Percentiles rank a stretch among this genome's conserved stretches.
phyloP scores from a whole-genome alignment of 2,888 invertebrate species.

The Protula sp. region DNA sequence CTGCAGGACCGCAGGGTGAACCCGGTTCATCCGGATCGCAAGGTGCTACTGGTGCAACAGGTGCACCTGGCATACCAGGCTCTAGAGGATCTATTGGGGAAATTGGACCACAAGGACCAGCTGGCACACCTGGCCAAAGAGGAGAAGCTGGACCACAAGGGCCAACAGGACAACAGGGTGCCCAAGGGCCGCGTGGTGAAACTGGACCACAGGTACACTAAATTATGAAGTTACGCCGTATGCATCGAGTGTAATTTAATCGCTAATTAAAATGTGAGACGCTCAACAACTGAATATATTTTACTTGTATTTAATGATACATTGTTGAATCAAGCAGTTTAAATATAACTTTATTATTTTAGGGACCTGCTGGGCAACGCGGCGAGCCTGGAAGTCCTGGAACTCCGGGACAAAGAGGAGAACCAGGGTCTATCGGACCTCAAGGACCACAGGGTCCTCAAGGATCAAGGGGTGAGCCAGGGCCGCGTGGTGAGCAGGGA shows the following conservation, averaged over 20 bases:
- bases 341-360: no score
- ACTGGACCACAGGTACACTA: neutral
- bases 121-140: conserved; percentile 7
- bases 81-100: conserved; percentile 11
- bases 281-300: neutral
- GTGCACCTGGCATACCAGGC: conserved; percentile 13
- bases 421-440: conserved; percentile 13
- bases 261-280: no score
- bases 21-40: neutral
- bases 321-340: no score
- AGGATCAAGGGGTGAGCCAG: conserved; percentile 9
- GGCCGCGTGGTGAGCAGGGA: conserved; percentile 14
- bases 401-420: conserved; percentile 5
- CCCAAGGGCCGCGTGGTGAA: neutral
- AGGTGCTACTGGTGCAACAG: conserved; percentile 7
- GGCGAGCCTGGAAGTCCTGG: neutral
- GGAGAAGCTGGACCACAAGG: conserved; percentile 18
- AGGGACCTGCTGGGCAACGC: neutral
- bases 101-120: conserved; percentile 5
- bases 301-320: no score
- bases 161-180: conserved; percentile 11
- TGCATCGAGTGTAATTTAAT: neutral
- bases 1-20: conserved; percentile 2
- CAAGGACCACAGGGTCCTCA: conserved; percentile 11
- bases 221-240: no score